phyloP scores from a whole-genome alignment of 2,797 vertebrate genomes.

The Lateolabrax maculatus region DNA sequence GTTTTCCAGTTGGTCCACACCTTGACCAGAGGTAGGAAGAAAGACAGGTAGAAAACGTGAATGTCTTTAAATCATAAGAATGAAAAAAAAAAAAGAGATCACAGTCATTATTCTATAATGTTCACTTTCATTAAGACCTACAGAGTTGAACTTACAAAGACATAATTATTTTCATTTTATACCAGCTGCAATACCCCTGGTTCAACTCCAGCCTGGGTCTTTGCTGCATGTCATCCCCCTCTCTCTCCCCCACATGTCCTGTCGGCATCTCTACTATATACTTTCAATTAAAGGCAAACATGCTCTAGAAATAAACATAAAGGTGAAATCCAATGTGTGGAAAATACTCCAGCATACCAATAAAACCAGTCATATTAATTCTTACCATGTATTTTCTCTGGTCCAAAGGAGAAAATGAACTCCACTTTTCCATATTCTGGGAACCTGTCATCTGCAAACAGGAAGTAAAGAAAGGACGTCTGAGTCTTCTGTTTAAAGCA shows the following conservation, averaged over 20 bases:
- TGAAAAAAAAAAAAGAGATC: not conserved
- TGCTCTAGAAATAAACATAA: not conserved
- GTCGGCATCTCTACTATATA: not conserved
- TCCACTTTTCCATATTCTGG: slow-evolving; percentile 98
- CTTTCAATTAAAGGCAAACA: not conserved
- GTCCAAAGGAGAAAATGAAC: slow-evolving; percentile 97
- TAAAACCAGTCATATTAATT: slow-evolving; percentile 23
- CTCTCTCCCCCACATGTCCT: not conserved
- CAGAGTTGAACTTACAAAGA: not conserved
- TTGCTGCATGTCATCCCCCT: not conserved
- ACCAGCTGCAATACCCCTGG: not conserved
- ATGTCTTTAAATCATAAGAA: slow-evolving; percentile 42
- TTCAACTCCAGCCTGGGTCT: not conserved
- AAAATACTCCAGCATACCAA: not conserved
- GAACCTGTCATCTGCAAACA: slow-evolving; percentile 92
- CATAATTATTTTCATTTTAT: not conserved
- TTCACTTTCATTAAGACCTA: not conserved
- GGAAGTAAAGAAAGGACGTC: not conserved
- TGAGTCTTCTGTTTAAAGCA: not conserved
- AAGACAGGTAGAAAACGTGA: slow-evolving; percentile 55
- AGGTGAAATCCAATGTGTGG: not conserved
- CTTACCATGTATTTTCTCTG: slow-evolving; percentile 98
- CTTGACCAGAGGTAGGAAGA: slow-evolving; percentile 79
- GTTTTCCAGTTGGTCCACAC: slow-evolving; percentile 96
- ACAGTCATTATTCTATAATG: not conserved